Base-by-base conservation (phyloP, 2,113 vertebrate genomes). In the Phalacrocorax aristotelis region DNA sequence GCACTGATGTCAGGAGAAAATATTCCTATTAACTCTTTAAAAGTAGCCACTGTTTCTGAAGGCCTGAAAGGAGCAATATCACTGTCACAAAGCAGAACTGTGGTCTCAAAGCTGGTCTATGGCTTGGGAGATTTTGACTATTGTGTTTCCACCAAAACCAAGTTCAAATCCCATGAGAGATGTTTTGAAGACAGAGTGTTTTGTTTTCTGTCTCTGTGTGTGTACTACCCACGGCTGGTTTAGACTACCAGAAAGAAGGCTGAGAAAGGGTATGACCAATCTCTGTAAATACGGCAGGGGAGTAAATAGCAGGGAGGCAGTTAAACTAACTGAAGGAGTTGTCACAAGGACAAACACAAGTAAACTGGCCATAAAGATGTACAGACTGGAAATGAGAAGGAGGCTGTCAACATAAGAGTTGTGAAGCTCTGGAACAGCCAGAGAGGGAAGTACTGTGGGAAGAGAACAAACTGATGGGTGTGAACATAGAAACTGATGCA, bases 381-480 rank as follows among this genome's bases (percentile, higher is more conserved):
- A 17, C 11, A 92, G 54, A 74, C 34, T 70, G 48, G 61, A 94
- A 95, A 70, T 29, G 22, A 54, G 32, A 82, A 71, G 62, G 9
- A 6, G 36, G 48, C 46, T 92, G 90, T 79, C 85, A 34, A 9
- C 26, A 4, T 5, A n/a, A 66, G 88, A 88, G 62, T 54, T 90
- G 49, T 80, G 88, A 96, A 93, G 23, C 68, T 80, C 54, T 96
- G 82, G 54, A 95, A 94, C 66, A 94, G 68, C 87, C 88, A 86
- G 34, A 83, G 87, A 94, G 93, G 95, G 91, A 96, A 83, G 69
- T 12, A 49, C 52, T 85, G 89, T 83, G 62, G 82, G 93, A 96
- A 96, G 90, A 46, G 15, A 88, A 58, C 46, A 96, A 93, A 90
- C 57, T 91, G 70, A 94, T 82, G 51, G 78, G 49, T 83, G 62